Evolutionary conservation across 2,888 invertebrate species (phyloP).

Genomic region (Sphecodes monilicornis): DNA sequence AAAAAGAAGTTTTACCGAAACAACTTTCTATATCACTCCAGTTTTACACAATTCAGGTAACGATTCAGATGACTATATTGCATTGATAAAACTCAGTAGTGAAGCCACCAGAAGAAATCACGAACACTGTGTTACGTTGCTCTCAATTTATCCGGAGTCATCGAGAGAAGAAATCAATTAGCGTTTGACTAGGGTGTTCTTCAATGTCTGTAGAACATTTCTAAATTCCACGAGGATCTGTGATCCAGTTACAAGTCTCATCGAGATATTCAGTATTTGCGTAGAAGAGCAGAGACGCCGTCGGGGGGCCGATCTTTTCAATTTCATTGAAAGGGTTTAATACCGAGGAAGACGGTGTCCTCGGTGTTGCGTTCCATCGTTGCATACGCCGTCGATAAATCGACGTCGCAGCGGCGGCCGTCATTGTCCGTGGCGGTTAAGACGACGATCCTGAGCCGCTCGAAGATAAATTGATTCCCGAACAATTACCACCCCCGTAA

Average conservation of each 20-base stretch:
- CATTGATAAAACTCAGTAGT: no score
- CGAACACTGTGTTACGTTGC: no score
- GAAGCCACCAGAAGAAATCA: no score
- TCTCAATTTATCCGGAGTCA: no score
- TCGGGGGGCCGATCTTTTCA: background rate
- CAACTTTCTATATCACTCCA: no score
- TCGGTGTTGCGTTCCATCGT: background rate
- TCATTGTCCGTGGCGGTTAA: slow-evolving; percentile 48
- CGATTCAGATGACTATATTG: no score
- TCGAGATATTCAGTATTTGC: background rate
- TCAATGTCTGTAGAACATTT: background rate
- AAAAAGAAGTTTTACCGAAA: no score
- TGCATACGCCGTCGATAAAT: slow-evolving; percentile 4
- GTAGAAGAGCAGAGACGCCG: background rate
- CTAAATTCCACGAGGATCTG: background rate
- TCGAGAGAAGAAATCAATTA: no score
- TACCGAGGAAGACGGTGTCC: background rate
- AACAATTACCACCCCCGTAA: slow-evolving; percentile 67
- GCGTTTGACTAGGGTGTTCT: no score
- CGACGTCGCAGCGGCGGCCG: background rate
- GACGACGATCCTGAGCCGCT: slow-evolving; percentile 53
- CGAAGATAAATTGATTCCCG: slow-evolving; percentile 69
- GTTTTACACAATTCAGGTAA: no score
- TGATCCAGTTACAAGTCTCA: background rate
- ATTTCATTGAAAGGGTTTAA: background rate